A percentile compares a stretch with the other conserved stretches of the same genome.
These are phyloP conservation scores for Dasyprocta punctata DNA, from an alignment of 2,113 vertebrate genomes.

Conservation along the genomic window DNA sequence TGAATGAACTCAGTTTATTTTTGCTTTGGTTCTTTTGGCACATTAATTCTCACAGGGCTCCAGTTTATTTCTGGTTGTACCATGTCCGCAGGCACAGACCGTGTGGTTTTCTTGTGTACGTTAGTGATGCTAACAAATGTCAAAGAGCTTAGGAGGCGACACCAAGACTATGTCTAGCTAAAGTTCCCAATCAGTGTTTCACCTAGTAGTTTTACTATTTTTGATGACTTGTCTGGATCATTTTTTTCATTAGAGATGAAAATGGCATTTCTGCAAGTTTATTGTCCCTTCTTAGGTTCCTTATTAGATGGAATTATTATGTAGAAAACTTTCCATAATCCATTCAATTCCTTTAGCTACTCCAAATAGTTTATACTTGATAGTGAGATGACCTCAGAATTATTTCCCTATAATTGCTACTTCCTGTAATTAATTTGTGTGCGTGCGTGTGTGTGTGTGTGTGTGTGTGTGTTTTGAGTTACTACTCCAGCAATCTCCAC, in stretches of 20 bases:
- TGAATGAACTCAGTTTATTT: neutral
- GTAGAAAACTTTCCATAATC: neutral
- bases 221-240: neutral
- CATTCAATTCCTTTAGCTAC: neutral
- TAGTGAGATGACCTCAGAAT: neutral
- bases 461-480: neutral
- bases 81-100: neutral
- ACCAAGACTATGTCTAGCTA: neutral
- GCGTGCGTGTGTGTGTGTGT: neutral
- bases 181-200: neutral
- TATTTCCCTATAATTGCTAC: neutral
- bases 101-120: neutral
- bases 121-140: neutral
- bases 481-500: neutral
- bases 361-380: neutral
- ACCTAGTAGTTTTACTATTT: neutral
- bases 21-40: neutral
- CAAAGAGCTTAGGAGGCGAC: neutral
- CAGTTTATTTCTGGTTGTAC: neutral
- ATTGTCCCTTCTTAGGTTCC: neutral
- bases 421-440: neutral
- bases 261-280: neutral
- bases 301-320: neutral
- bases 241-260: neutral
- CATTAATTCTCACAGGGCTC: neutral